Evolutionary conservation across 2,888 invertebrate species (phyloP).

Genomic region (Camponotus fellah): DNA sequence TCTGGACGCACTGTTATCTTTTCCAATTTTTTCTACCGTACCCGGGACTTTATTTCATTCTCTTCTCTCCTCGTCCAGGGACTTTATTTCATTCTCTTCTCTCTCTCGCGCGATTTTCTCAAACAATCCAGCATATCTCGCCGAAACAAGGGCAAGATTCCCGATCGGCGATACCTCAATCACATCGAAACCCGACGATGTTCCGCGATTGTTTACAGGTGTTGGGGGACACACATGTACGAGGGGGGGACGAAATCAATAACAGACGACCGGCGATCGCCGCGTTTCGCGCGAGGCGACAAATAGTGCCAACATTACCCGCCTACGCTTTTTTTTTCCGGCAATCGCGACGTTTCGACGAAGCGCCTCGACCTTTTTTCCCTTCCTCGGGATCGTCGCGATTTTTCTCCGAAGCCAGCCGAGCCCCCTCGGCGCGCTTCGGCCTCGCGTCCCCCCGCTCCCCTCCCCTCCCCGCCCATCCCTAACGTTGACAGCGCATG

Average conservation of each 20-base stretch:
- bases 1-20: not conserved
- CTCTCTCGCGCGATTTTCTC: not conserved
- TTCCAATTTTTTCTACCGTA: too few species aligned
- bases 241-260: conserved; percentile 68
- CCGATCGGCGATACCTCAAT: conserved; percentile 30
- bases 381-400: not conserved
- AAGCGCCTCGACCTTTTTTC: not conserved
- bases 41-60: not conserved
- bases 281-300: conserved; percentile 44
- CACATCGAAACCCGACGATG: conserved; percentile 3
- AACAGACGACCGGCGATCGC: conserved; percentile 62
- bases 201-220: conserved; percentile 38
- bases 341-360: conserved; percentile 11
- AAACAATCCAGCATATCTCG: not conserved
- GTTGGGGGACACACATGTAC: conserved; percentile 42
- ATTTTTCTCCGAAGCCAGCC: not conserved
- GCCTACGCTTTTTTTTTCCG: not conserved
- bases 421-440: not conserved
- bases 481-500: conserved; percentile 60
- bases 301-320: conserved; percentile 68
- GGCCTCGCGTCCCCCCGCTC: not conserved
- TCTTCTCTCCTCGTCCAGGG: too few species aligned
- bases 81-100: not conserved
- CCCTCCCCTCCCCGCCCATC: not conserved
- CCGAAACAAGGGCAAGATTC: not conserved